Evolutionary conservation across 2,797 vertebrate genomes (phyloP), one percentile per base, ranked within the genome.

Genomic region (Pagetopsis macropterus): DNA sequence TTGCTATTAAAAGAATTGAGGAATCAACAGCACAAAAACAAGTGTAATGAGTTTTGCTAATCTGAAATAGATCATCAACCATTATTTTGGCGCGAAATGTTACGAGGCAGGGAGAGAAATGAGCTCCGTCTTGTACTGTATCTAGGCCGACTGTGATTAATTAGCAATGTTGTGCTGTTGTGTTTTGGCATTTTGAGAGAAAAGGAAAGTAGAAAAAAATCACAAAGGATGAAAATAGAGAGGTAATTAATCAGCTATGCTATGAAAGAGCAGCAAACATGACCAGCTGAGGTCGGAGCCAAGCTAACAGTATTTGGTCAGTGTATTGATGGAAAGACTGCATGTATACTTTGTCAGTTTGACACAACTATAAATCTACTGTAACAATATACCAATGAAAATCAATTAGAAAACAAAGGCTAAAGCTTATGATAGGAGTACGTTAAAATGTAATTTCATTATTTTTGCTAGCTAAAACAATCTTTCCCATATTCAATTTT

Each of bases 131-230:
- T 77, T 79, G 81, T 82, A 80, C 84, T 81, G 84, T 87, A 94
- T 94, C 89, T 92, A 81, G 92, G 93, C 89, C 90, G 89, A 78
- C 76, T 76, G 81, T 92, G 94, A 94, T 95, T 94, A 94, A 95
- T 95, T 94, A 93, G 91, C 90, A 81, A 27, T 85, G 89, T 90
- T 91, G 91, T 81, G 72, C 77, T 85, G 83, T 87, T 90, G 87
- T 88, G 85, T 83, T 83, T 85, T 84, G 90, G 85, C 85, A 84
- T 92, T 93, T 89, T 91, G 87, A 89, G 78, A 75, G 70, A 44
- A 41, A 74, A 48, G 60, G 75, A 5, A 3, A 46, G 33, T 23
- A 12, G 63, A 50, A 43, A 49, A 49, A 23, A 58, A 9, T 7
- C 6, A 37, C 37, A 55, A 63, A 55, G 82, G 85, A 89, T 89